Conservation (phyloP, 2,888 invertebrate species). For the Leucophenga maculata region DNA sequence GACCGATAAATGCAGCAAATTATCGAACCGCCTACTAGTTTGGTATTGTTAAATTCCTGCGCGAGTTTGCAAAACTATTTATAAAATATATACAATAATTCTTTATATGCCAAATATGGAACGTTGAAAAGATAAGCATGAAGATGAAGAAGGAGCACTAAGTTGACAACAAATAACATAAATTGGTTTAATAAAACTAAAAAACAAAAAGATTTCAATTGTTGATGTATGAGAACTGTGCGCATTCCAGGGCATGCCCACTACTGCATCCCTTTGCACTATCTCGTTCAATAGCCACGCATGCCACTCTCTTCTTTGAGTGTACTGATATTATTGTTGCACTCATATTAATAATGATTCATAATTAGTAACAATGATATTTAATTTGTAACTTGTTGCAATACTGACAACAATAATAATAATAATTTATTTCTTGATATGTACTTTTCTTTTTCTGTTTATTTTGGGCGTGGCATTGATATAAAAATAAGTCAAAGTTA, state of each 20-base stretch:
- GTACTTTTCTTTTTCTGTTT: neutral
- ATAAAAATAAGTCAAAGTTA: neutral
- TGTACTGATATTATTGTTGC: neutral
- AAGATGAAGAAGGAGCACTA: too few species aligned
- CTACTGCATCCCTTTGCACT: neutral
- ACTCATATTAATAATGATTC: constrained; percentile 5
- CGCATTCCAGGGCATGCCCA: neutral
- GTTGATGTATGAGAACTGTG: neutral
- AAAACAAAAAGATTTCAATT: neutral
- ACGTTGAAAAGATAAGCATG: too few species aligned
- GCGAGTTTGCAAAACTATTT: too few species aligned
- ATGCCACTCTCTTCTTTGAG: neutral
- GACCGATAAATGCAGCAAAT: too few species aligned
- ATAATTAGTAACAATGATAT: constrained; percentile 13
- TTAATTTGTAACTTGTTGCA: constrained; percentile 6
- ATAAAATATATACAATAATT: too few species aligned
- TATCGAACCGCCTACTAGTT: too few species aligned
- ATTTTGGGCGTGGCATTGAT: constrained; percentile 19
- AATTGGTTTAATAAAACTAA: too few species aligned
- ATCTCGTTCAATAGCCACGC: neutral
- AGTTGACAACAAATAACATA: too few species aligned
- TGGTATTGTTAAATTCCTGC: too few species aligned
- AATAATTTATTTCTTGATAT: neutral
- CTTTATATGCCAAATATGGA: too few species aligned
- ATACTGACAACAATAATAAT: neutral